These are phyloP conservation scores for Odontamblyopus rebecca DNA, from an alignment of 2,797 vertebrate species.

Conservation along the genomic window DNA sequence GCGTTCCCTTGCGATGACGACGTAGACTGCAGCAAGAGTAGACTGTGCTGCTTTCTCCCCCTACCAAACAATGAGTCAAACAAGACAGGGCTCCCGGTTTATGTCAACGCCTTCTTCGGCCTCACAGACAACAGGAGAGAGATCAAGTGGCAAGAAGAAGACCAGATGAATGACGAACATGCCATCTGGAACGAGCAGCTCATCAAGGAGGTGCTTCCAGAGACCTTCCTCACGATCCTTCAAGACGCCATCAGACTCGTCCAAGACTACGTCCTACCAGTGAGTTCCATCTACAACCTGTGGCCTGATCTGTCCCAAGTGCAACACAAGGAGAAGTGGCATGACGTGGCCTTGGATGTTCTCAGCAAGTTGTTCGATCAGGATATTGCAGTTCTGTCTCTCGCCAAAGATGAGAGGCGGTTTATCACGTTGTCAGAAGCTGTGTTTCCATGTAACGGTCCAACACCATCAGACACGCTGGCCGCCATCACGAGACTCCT, in stretches of 20 bases:
- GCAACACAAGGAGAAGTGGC: constrained; percentile 72
- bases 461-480: constrained; percentile 35
- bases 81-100: constrained; percentile 78
- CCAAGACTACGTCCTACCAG: constrained; percentile 45
- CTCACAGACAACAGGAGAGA: constrained; percentile 85
- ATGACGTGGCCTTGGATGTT: constrained; percentile 62
- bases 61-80: constrained; percentile 86
- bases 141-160: constrained; percentile 85
- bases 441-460: constrained; percentile 67
- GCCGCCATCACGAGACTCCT: constrained; percentile 65
- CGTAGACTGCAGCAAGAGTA: constrained; percentile 52
- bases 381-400: constrained; percentile 67
- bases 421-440: constrained; percentile 71
- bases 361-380: constrained; percentile 65
- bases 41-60: constrained; percentile 84
- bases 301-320: constrained; percentile 77
- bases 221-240: constrained; percentile 73
- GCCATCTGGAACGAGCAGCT: constrained; percentile 84
- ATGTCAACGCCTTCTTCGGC: constrained; percentile 83
- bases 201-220: constrained; percentile 77
- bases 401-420: constrained; percentile 50
- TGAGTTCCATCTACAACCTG: constrained; percentile 65
- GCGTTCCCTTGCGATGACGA: constrained; percentile 72
- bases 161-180: constrained; percentile 77
- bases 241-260: constrained; percentile 68